These are phyloP conservation scores for Aplocera efformata DNA, from an alignment of 2,888 invertebrate genomes.

Conservation along the genomic window DNA sequence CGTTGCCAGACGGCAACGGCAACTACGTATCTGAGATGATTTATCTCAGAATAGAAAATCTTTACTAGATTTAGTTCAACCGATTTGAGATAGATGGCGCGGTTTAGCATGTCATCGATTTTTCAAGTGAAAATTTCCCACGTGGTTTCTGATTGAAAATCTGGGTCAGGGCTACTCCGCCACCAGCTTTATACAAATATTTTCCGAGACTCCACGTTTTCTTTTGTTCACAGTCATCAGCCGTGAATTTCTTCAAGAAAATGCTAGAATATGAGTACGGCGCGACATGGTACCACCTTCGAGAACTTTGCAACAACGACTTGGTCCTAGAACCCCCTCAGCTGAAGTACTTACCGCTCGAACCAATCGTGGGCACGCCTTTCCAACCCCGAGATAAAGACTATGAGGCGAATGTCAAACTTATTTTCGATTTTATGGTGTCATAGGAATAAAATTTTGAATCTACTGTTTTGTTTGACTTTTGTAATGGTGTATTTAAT, in stretches of 20 bases:
- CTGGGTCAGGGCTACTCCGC: too few relatives aligned
- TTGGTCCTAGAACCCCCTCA: slow-evolving; percentile 37
- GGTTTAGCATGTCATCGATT: too few relatives aligned
- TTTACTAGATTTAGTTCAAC: too few relatives aligned
- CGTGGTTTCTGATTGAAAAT: too few relatives aligned
- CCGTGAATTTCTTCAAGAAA: slow-evolving; percentile 75
- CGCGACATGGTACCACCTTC: slow-evolving; percentile 55
- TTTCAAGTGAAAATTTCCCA: too few relatives aligned
- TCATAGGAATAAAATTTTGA: slow-evolving; percentile 30
- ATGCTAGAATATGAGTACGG: slow-evolving; percentile 70
- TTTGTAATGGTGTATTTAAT: slow-evolving; percentile 2
- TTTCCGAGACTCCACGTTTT: too few relatives aligned
- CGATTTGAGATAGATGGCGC: too few relatives aligned
- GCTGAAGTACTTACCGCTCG: too few relatives aligned
- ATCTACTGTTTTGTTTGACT: slow-evolving; percentile 12
- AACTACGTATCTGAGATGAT: too few relatives aligned
- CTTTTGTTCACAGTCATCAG: slow-evolving; percentile 70
- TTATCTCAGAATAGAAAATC: too few relatives aligned
- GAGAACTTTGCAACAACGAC: slow-evolving; percentile 49
- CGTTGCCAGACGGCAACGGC: too few relatives aligned
- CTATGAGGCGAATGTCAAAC: slow-evolving; percentile 48
- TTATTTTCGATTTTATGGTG: slow-evolving; percentile 47
- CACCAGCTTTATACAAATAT: too few relatives aligned
- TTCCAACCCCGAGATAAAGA: slow-evolving; percentile 43
- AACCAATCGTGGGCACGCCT: slow-evolving; percentile 52